Percentiles rank a stretch among this genome's conserved stretches.
Conservation (phyloP, 2,113 vertebrate species). For the Tetrax tetrax region DNA sequence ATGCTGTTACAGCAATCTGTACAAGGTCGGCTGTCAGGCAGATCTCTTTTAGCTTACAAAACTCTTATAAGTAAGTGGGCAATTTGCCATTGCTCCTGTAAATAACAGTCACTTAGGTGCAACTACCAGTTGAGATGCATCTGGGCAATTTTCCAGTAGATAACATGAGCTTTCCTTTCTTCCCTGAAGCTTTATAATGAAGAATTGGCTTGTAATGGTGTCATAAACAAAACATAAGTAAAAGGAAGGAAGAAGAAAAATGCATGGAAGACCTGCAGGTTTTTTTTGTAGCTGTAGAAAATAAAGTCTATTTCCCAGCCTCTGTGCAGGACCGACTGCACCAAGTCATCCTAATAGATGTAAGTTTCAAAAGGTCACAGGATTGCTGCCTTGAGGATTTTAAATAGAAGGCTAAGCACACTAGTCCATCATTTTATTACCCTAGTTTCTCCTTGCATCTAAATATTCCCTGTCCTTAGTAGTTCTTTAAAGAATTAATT, state of each 20-base stretch:
- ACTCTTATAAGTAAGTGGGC: background rate
- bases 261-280: background rate
- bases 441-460: background rate
- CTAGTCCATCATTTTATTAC: background rate
- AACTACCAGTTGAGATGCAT: background rate
- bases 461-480: background rate
- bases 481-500: background rate
- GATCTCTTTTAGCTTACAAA: background rate
- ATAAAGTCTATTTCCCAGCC: background rate
- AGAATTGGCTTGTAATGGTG: background rate
- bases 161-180: conserved; percentile 1
- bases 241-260: background rate
- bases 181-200: background rate
- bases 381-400: background rate
- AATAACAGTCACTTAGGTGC: background rate
- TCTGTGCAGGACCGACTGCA: background rate
- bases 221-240: background rate
- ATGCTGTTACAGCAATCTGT: background rate
- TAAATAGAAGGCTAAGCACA: background rate
- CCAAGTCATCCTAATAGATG: background rate
- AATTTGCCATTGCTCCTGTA: conserved; percentile 17
- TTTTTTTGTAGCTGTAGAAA: background rate
- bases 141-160: conserved; percentile 13
- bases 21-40: conserved; percentile 15
- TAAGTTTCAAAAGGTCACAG: background rate